Percentiles rank a stretch among this genome's conserved stretches.
Conservation (phyloP, 92 coral and sea anemone species). For the Porites evermanni region DNA sequence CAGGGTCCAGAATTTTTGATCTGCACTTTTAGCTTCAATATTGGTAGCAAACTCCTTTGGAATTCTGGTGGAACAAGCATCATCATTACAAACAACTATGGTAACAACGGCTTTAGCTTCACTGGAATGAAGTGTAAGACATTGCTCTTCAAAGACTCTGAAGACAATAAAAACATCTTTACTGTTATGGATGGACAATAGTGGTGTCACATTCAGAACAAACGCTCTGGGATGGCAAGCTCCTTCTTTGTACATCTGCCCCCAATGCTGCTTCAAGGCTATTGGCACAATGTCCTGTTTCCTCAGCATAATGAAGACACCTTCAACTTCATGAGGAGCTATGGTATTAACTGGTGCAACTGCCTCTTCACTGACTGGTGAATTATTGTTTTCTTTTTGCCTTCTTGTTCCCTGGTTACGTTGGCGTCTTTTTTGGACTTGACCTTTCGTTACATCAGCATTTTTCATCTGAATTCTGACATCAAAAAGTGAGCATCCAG, state of each 20-base stretch:
- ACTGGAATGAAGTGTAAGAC: background rate
- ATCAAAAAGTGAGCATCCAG: slow-evolving; percentile 15
- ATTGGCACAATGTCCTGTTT: slow-evolving; percentile 38
- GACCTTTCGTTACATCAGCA: background rate
- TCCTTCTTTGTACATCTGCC: slow-evolving; percentile 61
- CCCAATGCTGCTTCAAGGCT: slow-evolving; percentile 55
- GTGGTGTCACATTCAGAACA: slow-evolving; percentile 37
- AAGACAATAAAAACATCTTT: slow-evolving; percentile 14
- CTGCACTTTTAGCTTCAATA: background rate
- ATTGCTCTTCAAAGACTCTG: background rate
- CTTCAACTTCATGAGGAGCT: background rate
- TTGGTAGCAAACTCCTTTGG: slow-evolving; percentile 5
- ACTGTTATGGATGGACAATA: slow-evolving; percentile 12
- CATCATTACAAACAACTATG: background rate
- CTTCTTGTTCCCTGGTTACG: slow-evolving; percentile 11
- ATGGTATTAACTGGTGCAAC: background rate
- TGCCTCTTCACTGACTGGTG: background rate
- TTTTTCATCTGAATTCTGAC: background rate
- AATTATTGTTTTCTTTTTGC: too few species aligned
- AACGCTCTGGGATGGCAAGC: slow-evolving; percentile 58
- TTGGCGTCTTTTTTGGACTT: background rate
- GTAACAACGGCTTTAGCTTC: slow-evolving; percentile 24
- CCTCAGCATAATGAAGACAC: slow-evolving; percentile 22
- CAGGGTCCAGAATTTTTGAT: slow-evolving; percentile 21
- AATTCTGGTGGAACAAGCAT: background rate